These are phyloP conservation scores for Acanthaster planci DNA, from an alignment of 35 echinoderm and acorn worm genomes.

Conservation along the genomic window DNA sequence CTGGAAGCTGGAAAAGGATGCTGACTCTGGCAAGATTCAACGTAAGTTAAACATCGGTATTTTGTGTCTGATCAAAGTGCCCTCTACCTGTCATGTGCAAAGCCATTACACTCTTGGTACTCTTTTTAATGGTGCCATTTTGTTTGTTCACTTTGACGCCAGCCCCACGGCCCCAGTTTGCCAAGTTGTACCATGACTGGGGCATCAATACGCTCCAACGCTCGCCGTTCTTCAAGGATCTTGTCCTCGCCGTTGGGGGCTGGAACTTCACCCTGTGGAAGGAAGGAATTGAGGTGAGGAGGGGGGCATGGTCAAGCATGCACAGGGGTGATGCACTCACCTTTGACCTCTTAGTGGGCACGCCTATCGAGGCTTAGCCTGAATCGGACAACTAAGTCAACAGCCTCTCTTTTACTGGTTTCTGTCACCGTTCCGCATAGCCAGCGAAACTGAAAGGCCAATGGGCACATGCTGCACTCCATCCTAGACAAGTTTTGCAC, in stretches of 20 bases:
- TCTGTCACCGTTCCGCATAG: too few relatives aligned
- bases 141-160: neutral
- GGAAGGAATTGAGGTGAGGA: slow-evolving; percentile 78
- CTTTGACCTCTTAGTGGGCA: too few relatives aligned
- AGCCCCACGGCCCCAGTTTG: slow-evolving; percentile 83
- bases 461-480: too few relatives aligned
- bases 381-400: too few relatives aligned
- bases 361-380: too few relatives aligned
- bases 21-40: slow-evolving; percentile 81
- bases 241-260: slow-evolving; percentile 83
- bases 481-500: too few relatives aligned
- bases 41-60: neutral
- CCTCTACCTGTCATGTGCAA: too few relatives aligned
- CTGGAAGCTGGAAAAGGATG: slow-evolving; percentile 93
- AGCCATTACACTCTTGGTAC: neutral
- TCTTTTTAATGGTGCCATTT: neutral
- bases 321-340: too few relatives aligned
- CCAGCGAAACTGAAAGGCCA: too few relatives aligned
- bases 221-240: slow-evolving; percentile 96
- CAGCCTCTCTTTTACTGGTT: too few relatives aligned
- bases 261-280: slow-evolving; percentile 99
- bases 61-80: too few relatives aligned
- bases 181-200: slow-evolving; percentile 73
- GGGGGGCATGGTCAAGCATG: too few relatives aligned
- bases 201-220: slow-evolving; percentile 85